A percentile compares a stretch with the other conserved stretches of the same genome.
Evolutionary conservation across 2,888 invertebrate species (phyloP).

Genomic region (Tolmerus cingulatus): DNA sequence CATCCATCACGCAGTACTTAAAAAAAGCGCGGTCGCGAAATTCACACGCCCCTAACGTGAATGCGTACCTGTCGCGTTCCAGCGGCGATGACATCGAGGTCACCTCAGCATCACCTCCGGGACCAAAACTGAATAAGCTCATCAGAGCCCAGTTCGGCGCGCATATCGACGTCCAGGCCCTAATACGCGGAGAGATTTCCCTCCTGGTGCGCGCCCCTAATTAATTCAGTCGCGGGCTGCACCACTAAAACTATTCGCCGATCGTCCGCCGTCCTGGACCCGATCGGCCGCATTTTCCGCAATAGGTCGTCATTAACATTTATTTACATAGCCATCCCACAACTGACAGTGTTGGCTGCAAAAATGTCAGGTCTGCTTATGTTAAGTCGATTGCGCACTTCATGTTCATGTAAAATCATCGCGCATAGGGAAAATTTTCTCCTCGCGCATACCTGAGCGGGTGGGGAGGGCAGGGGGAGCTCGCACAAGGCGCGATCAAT

Average conservation of each 20-base stretch:
- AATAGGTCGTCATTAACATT: slow-evolving; percentile 38
- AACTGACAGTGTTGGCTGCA: slow-evolving; percentile 25
- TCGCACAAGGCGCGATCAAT: slow-evolving; percentile 14
- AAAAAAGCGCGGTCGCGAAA: background rate
- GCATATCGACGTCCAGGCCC: background rate
- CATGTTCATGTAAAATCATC: slow-evolving; percentile 37
- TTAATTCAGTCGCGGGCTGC: slow-evolving; percentile 3
- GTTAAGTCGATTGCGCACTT: slow-evolving; percentile 39
- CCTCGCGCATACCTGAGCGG: background rate
- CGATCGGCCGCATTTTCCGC: background rate
- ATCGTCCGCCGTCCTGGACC: background rate
- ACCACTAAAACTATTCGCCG: slow-evolving; percentile 1
- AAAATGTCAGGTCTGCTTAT: slow-evolving; percentile 37
- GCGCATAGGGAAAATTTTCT: slow-evolving; percentile 8
- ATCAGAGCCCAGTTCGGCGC: background rate
- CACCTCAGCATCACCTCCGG: background rate
- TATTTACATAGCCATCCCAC: slow-evolving; percentile 36
- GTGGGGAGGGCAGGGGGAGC: background rate
- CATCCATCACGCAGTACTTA: background rate
- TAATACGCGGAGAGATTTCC: background rate
- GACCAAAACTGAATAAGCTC: slow-evolving; percentile 16
- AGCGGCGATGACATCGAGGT: background rate
- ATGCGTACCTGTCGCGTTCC: background rate
- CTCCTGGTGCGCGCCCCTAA: background rate
- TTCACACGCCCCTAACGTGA: background rate